A percentile compares a stretch with the other conserved stretches of the same genome.
These are phyloP conservation scores for Tachysurus vachellii DNA, from an alignment of 2,113 vertebrate genomes.

Conservation along the genomic window DNA sequence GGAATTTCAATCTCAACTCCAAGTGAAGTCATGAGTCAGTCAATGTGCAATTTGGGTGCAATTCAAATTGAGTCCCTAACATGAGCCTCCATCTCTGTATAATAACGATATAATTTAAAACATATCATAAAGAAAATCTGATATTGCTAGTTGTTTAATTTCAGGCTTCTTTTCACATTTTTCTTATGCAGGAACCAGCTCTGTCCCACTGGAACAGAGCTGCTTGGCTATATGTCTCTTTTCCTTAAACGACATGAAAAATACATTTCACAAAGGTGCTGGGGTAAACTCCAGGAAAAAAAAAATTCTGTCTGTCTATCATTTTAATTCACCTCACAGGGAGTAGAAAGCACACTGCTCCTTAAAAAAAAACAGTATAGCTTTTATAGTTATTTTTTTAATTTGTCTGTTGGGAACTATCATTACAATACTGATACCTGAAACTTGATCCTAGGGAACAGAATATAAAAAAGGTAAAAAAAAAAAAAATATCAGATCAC, in stretches of 20 bases:
- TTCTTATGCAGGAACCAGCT: background rate
- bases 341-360: background rate
- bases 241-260: background rate
- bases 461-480: slow-evolving; percentile 51
- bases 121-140: background rate
- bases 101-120: background rate
- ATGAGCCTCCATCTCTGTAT: background rate
- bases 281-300: too few relatives aligned
- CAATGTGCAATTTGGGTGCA: background rate
- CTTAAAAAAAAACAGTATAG: background rate
- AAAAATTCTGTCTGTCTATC: too few relatives aligned
- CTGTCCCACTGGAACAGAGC: background rate
- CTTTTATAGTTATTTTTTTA: background rate
- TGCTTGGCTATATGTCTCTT: background rate
- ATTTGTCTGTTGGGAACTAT: background rate
- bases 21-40: background rate
- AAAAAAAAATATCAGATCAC: slow-evolving; percentile 44
- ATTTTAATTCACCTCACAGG: background rate
- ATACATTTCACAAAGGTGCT: background rate
- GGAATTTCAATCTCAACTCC: background rate
- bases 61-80: background rate
- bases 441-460: slow-evolving; percentile 44
- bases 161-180: background rate
- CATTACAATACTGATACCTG: slow-evolving; percentile 9
- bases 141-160: background rate